Base-by-base conservation (phyloP, 2,888 invertebrate species). In the Sarcophaga variegata region DNA sequence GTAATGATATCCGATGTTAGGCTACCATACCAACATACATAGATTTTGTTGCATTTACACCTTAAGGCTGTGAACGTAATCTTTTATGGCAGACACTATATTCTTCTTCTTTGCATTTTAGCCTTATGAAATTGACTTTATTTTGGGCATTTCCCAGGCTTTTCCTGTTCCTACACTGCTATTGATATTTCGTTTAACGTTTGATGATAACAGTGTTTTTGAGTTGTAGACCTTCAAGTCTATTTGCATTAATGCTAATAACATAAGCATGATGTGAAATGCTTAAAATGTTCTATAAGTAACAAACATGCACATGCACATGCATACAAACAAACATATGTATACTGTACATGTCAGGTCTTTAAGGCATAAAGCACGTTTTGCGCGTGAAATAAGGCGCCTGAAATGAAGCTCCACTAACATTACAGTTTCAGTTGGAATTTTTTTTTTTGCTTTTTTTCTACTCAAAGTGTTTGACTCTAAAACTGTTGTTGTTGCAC, bases 191-290 rank as follows among this genome's bases (percentile, higher is more conserved):
- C 54, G 63, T 27, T 47, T 37, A 74, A 67, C 54, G 67, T 77
- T 67, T 64, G 74, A 75, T 87, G 74, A 75, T 87, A 74, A 70
- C 11, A 74, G 78, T 82, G 85, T 82, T 81, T 81, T 72, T 11
- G n/a, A 25, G 12, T 54, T 54, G 54, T 76, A 72, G 72, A 83
- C 81, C 86, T 83, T 81, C 59, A 81, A 83, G 81, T 87, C 75
- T 87, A 83, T 87, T 80, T 88, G 86, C 83, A 86, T 88, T 88
- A 88, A 86, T 88, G 86, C 82, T 86, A 88, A 88, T 86, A 84
- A 69, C 82, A 72, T 81, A 71, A 62, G 80, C 79, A 85, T 75
- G 85, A 75, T 82, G 85, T 78, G 81, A 83, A 76, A 84, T 66
- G 74, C 60, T 79, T 74, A 70, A 78, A 83, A 78, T 70, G 25